These are phyloP conservation scores for Samia ricini DNA, from an alignment of 1,140 invertebrate species.

Conservation along the genomic window DNA sequence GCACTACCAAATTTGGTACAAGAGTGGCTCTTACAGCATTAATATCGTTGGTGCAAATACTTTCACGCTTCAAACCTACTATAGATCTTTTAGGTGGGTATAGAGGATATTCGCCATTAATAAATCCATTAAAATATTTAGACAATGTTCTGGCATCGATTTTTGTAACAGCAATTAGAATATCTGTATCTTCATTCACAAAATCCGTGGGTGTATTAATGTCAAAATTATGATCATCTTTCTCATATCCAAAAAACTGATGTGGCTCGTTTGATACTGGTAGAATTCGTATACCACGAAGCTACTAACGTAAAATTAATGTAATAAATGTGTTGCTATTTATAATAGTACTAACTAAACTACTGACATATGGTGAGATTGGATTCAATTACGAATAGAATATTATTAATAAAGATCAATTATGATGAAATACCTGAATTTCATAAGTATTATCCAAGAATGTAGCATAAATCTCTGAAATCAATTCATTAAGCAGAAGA, in stretches of 20 bases:
- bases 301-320: slow-evolving; percentile 25
- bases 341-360: neutral
- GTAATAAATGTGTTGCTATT: neutral
- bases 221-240: slow-evolving; percentile 39
- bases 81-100: slow-evolving; percentile 38
- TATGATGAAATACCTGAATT: slow-evolving; percentile 46
- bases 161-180: slow-evolving; percentile 51
- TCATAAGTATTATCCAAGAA: slow-evolving; percentile 44
- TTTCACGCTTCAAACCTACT: slow-evolving; percentile 27
- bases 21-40: slow-evolving; percentile 39
- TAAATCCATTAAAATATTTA: slow-evolving; percentile 41
- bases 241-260: slow-evolving; percentile 44
- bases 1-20: slow-evolving; percentile 36
- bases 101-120: slow-evolving; percentile 54
- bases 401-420: slow-evolving; percentile 2
- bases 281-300: slow-evolving; percentile 40
- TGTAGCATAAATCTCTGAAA: slow-evolving; percentile 24
- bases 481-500: slow-evolving; percentile 22
- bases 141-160: slow-evolving; percentile 49
- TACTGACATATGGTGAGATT: too few relatives aligned
- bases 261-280: slow-evolving; percentile 10
- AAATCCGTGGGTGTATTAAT: slow-evolving; percentile 15
- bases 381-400: neutral
- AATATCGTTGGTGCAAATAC: slow-evolving; percentile 52
- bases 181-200: slow-evolving; percentile 30